Percentiles rank a stretch among this genome's conserved stretches.
Conservation (phyloP, 2,797 vertebrate genomes). For the Threskiornis aethiopicus region DNA sequence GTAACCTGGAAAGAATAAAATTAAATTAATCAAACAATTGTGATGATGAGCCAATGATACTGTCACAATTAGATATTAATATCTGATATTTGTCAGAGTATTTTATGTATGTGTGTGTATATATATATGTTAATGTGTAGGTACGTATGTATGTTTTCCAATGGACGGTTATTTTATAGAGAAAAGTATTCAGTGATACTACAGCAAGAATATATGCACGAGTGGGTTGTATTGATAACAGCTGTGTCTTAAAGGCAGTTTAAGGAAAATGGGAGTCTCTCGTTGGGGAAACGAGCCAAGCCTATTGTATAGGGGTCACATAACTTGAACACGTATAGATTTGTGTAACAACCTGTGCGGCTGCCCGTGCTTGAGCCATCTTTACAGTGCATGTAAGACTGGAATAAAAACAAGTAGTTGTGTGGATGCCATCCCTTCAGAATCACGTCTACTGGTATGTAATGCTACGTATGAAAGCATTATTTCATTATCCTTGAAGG, state of each 20-base stretch:
- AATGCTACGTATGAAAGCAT: background rate
- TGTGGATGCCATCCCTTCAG: background rate
- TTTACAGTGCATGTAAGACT: background rate
- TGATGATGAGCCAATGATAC: background rate
- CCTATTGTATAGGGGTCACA: background rate
- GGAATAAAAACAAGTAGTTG: background rate
- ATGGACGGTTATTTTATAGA: background rate
- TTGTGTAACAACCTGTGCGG: background rate
- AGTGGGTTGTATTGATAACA: background rate
- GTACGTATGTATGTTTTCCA: background rate
- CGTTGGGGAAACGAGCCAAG: background rate
- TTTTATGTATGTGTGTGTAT: background rate
- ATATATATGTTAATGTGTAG: background rate
- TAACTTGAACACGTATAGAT: background rate
- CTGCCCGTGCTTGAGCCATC: background rate
- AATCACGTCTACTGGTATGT: accelerated
- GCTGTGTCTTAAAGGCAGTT: background rate
- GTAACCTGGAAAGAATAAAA: background rate
- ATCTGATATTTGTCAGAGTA: background rate
- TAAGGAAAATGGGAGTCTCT: background rate
- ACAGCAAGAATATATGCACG: background rate
- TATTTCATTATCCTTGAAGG: background rate
- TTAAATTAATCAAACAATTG: background rate
- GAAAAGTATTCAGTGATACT: background rate
- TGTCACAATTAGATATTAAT: background rate